Percentiles rank a stretch among this genome's conserved stretches.
Evolutionary conservation across 2,888 invertebrate genomes (phyloP).

Genomic region (Mystacides longicornis): DNA sequence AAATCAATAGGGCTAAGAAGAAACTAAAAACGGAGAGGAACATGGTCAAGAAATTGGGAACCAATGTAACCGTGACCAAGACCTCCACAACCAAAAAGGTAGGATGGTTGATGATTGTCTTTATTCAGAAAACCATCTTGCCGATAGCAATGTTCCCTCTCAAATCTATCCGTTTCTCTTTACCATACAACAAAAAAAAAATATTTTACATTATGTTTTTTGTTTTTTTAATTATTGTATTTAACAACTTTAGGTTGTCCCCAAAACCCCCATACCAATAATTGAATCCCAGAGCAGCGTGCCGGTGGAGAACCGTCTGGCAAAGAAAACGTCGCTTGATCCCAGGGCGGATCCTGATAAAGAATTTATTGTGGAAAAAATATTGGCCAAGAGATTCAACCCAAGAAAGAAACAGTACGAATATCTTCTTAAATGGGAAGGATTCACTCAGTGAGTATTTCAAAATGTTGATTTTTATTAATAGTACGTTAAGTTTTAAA

Average conservation of each 20-base stretch:
- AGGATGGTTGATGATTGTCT: not conserved
- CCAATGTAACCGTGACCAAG: slow-evolving; percentile 18
- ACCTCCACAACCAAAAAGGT: slow-evolving; percentile 11
- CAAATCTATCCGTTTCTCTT: not conserved
- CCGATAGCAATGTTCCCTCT: not conserved
- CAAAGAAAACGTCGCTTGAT: slow-evolving; percentile 39
- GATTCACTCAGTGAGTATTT: slow-evolving; percentile 66
- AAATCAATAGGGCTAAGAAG: slow-evolving; percentile 39
- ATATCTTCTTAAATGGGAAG: slow-evolving; percentile 82
- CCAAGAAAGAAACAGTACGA: slow-evolving; percentile 69
- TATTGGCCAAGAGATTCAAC: slow-evolving; percentile 76
- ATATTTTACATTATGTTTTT: too few relatives aligned
- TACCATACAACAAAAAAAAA: too few relatives aligned
- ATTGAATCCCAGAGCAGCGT: slow-evolving; percentile 18
- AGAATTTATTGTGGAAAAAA: slow-evolving; percentile 74
- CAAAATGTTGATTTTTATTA: too few relatives aligned
- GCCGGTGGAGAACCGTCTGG: slow-evolving; percentile 32
- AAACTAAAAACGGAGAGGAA: slow-evolving; percentile 35
- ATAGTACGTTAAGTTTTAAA: too few relatives aligned
- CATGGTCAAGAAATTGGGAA: slow-evolving; percentile 19
- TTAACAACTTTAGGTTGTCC: not conserved
- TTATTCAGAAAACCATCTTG: not conserved
- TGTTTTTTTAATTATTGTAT: too few relatives aligned
- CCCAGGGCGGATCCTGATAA: slow-evolving; percentile 30
- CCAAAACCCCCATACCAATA: slow-evolving; percentile 1